A percentile compares a stretch with the other conserved stretches of the same genome.
phyloP scores from a whole-genome alignment of 2,113 vertebrate species.

The Vidua macroura region DNA sequence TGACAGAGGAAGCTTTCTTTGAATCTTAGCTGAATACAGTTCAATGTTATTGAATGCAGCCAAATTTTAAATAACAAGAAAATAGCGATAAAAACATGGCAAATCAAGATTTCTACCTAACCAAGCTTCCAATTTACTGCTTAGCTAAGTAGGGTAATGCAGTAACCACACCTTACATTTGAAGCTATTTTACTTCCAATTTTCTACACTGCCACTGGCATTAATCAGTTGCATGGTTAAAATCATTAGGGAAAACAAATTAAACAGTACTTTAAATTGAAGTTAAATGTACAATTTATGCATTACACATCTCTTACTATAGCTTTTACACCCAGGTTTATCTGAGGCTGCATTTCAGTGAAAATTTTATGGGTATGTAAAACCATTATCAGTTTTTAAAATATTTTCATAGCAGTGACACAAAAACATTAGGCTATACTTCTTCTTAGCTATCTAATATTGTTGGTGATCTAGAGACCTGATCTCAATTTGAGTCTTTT shows the following conservation, averaged over 20 bases:
- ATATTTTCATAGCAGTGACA: neutral
- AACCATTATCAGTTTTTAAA: neutral
- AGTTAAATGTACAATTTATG: neutral
- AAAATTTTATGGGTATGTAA: neutral
- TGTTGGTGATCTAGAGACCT: neutral
- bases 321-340: neutral
- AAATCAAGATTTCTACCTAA: neutral
- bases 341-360: neutral
- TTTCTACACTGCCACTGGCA: neutral
- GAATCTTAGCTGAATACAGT: neutral
- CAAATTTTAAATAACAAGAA: neutral
- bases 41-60: neutral
- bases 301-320: neutral
- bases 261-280: constrained; percentile 19
- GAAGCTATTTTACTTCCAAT: constrained; percentile 15
- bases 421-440: neutral
- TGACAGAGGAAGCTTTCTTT: neutral
- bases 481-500: neutral
- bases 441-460: neutral
- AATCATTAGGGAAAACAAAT: constrained; percentile 44
- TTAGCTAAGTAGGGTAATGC: constrained; percentile 21
- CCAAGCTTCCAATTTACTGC: neutral
- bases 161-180: neutral
- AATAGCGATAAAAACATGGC: neutral
- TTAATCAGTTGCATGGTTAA: constrained; percentile 40